A percentile compares a stretch with the other conserved stretches of the same genome.
Conservation (phyloP, 1,140 invertebrate species). For the Drosophila mojavensis region DNA sequence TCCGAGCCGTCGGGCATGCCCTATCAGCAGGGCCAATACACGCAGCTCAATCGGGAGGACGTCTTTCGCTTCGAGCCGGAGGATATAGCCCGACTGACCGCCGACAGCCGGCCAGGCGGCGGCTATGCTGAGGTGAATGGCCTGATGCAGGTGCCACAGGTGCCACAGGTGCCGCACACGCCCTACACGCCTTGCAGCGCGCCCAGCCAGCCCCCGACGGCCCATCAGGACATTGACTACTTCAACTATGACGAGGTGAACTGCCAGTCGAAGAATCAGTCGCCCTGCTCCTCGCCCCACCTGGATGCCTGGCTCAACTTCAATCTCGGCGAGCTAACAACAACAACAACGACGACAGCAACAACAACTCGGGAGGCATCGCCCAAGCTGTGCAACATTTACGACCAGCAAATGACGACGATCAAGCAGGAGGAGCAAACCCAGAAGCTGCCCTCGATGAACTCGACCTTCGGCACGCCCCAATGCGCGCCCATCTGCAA, state of each 20-base stretch:
- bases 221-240: constrained; percentile 81
- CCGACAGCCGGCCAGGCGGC: neutral
- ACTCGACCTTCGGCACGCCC: constrained; percentile 78
- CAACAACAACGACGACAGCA: neutral
- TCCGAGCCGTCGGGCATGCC: constrained; percentile 46
- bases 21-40: constrained; percentile 73
- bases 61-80: constrained; percentile 83
- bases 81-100: constrained; percentile 77
- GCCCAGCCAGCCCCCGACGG: constrained; percentile 31
- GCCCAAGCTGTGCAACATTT: constrained; percentile 66
- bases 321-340: constrained; percentile 64
- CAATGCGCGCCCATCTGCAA: constrained; percentile 69
- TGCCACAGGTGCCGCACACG: constrained; percentile 40
- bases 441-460: constrained; percentile 75
- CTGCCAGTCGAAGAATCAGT: constrained; percentile 84
- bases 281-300: constrained; percentile 82
- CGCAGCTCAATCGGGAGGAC: constrained; percentile 72
- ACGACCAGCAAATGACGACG: constrained; percentile 34
- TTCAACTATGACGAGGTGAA: constrained; percentile 84
- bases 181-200: constrained; percentile 68
- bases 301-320: constrained; percentile 82
- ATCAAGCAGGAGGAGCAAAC: constrained; percentile 38
- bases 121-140: constrained; percentile 15
- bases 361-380: constrained; percentile 28
- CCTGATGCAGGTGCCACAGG: constrained; percentile 38